Conservation (phyloP, 2,888 invertebrate genomes). For the Cyrtodaria siliqua region DNA sequence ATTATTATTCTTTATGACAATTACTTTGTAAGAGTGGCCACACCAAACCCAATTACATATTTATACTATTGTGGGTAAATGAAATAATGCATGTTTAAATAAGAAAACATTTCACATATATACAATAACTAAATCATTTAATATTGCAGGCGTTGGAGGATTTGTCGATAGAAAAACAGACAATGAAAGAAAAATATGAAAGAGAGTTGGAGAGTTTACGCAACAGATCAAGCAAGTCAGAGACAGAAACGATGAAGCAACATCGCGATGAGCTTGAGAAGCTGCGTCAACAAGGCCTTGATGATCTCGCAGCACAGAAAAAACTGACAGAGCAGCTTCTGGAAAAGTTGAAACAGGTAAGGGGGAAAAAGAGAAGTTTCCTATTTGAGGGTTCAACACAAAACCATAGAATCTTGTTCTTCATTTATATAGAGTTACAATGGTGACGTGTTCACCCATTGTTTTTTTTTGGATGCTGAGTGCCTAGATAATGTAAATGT, state of each 20-base stretch:
- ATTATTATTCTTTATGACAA: no score
- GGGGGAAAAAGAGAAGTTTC: background rate
- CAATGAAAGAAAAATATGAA: slow-evolving; percentile 78
- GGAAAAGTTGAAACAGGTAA: slow-evolving; percentile 76
- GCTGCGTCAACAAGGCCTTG: slow-evolving; percentile 59
- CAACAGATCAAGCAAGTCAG: slow-evolving; percentile 62
- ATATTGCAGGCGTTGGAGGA: slow-evolving; percentile 81
- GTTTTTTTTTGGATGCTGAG: no score
- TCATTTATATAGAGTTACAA: no score
- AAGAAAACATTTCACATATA: no score
- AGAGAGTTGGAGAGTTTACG: slow-evolving; percentile 72
- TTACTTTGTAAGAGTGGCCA: no score
- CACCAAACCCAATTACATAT: no score
- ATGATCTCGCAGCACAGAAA: slow-evolving; percentile 69
- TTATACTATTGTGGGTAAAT: no score
- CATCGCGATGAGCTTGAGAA: slow-evolving; percentile 66
- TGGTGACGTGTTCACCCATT: background rate
- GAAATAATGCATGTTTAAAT: no score
- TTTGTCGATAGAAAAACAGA: slow-evolving; percentile 81
- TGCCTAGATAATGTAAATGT: no score
- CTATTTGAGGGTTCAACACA: no score
- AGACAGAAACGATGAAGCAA: slow-evolving; percentile 64
- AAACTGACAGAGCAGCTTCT: slow-evolving; percentile 70
- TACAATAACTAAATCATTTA: no score
- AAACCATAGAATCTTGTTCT: no score